Conservation (phyloP, 2,888 invertebrate genomes). For the Meta bourneti region DNA sequence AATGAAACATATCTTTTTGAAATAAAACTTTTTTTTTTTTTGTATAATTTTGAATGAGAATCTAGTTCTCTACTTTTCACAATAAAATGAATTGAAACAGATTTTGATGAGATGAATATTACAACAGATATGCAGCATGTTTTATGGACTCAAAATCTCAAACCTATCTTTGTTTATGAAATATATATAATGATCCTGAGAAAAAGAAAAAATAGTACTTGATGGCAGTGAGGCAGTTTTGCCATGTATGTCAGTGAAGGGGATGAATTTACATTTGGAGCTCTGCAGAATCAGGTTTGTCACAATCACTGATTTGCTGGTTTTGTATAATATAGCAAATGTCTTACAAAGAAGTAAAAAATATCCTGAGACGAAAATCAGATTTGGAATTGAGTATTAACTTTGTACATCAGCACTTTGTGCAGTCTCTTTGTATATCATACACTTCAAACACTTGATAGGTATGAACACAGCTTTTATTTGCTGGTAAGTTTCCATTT, state of each 20-base stretch:
- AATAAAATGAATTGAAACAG: background rate
- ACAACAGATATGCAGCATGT: background rate
- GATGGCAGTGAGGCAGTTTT: slow-evolving; percentile 38
- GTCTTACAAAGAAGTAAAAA: slow-evolving; percentile 41
- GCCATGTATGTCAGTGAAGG: slow-evolving; percentile 3
- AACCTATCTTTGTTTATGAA: background rate
- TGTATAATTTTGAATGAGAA: background rate
- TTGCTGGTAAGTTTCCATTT: no score
- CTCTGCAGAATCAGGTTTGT: slow-evolving; percentile 27
- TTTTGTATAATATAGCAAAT: slow-evolving; percentile 48
- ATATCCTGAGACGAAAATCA: slow-evolving; percentile 57
- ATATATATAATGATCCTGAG: slow-evolving; percentile 46
- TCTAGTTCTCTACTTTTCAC: no score
- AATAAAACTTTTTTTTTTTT: background rate
- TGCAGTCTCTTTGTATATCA: background rate
- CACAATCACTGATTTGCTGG: slow-evolving; percentile 17
- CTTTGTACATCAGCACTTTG: slow-evolving; percentile 12
- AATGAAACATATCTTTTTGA: background rate
- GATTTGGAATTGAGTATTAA: slow-evolving; percentile 43
- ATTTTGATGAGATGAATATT: background rate
- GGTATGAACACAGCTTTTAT: no score
- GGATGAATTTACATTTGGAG: slow-evolving; percentile 41
- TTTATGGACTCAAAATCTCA: slow-evolving; percentile 18
- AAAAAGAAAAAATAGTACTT: slow-evolving; percentile 32
- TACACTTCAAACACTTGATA: no score